Conservation (phyloP, 1,140 invertebrate genomes). For the Drosophila nasuta region DNA sequence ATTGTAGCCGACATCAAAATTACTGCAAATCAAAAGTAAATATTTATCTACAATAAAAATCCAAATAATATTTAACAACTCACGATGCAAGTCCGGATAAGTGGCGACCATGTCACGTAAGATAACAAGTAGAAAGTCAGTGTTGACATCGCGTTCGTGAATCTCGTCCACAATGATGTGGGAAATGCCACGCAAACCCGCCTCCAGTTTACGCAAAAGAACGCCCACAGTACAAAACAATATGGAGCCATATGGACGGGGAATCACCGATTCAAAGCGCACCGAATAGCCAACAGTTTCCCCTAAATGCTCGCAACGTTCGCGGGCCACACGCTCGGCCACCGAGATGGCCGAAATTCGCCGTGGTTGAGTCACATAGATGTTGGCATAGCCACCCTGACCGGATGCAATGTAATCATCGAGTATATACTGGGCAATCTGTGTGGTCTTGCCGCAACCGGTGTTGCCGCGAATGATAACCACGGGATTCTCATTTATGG, state of each 20-base stretch:
- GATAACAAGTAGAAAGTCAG: constrained; percentile 97
- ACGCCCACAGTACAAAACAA: constrained; percentile 98
- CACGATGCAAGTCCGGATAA: constrained; percentile 93
- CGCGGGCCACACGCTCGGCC: constrained; percentile 94
- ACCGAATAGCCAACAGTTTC: constrained; percentile 95
- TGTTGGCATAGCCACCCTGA: constrained; percentile 92
- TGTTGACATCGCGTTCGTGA: constrained; percentile 98
- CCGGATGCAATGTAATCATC: constrained; percentile 96
- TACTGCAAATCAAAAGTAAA: constrained; percentile 82
- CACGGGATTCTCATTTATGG: constrained; percentile 94
- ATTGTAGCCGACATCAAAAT: constrained; percentile 99
- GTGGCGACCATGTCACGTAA: constrained; percentile 96
- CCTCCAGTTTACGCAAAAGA: constrained; percentile 95
- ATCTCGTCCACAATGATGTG: constrained; percentile 99
- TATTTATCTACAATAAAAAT: neutral
- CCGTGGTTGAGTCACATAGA: constrained; percentile 97
- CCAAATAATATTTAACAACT: neutral
- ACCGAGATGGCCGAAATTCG: constrained; percentile 98
- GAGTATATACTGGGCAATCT: constrained; percentile 98
- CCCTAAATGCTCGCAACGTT: constrained; percentile 93
- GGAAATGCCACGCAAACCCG: constrained; percentile 93
- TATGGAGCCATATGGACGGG: constrained; percentile 96
- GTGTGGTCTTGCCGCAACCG: constrained; percentile 95
- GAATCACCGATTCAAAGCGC: constrained; percentile 94
- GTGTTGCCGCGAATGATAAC: constrained; percentile 96